Evolutionary conservation across 2,113 vertebrate genomes (phyloP).

Genomic region (Paramormyrops kingsleyae): DNA sequence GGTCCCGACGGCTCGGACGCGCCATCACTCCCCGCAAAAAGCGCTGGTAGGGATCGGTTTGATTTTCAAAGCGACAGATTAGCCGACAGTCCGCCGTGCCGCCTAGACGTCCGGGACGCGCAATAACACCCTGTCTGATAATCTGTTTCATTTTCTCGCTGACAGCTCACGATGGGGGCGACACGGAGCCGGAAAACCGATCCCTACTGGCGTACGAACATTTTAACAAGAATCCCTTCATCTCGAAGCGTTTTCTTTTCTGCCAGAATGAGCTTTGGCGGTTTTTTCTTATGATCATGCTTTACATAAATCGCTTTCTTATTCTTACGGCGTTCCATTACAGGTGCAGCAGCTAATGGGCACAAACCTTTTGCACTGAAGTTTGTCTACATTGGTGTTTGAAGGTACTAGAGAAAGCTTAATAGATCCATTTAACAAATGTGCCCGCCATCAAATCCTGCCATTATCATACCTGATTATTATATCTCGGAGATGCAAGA

Average conservation of each 20-base stretch:
- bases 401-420: neutral
- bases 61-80: constrained; percentile 27
- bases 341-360: neutral
- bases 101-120: neutral
- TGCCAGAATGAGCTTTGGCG: neutral
- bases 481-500: neutral
- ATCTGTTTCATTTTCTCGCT: neutral
- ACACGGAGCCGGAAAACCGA: neutral
- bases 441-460: neutral
- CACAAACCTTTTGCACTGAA: neutral
- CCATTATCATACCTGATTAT: neutral
- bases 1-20: neutral
- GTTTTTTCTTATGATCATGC: neutral
- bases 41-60: constrained; percentile 20
- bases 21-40: constrained; percentile 4
- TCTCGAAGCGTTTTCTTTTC: neutral
- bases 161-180: neutral
- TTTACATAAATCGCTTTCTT: neutral
- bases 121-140: constrained; percentile 15
- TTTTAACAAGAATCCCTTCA: neutral
- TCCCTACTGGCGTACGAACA: neutral
- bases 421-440: neutral
- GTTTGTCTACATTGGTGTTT: neutral
- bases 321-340: neutral
- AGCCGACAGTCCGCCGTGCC: neutral